These are phyloP conservation scores for Drosophila austrosaltans DNA, from an alignment of 2,888 invertebrate genomes.

Conservation along the genomic window DNA sequence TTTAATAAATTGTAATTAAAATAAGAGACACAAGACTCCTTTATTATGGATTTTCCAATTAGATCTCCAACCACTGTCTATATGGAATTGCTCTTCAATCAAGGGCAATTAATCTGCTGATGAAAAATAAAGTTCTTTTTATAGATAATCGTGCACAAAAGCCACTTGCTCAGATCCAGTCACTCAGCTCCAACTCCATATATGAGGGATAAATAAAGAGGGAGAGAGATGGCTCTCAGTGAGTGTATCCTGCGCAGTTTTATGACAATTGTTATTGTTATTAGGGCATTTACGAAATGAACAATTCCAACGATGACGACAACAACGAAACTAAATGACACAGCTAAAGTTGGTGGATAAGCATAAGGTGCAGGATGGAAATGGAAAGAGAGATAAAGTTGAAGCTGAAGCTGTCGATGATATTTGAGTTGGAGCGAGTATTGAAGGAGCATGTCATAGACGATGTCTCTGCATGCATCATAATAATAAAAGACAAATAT, in stretches of 20 bases:
- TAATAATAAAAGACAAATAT: slow-evolving; percentile 74
- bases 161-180: slow-evolving; percentile 34
- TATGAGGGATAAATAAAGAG: not conserved
- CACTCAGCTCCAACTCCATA: slow-evolving; percentile 8
- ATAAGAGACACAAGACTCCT: no score
- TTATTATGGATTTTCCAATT: slow-evolving; percentile 5
- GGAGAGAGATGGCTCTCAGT: slow-evolving; percentile 15
- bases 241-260: slow-evolving; percentile 72
- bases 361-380: slow-evolving; percentile 20
- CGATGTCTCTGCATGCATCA: slow-evolving; percentile 72
- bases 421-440: slow-evolving; percentile 38
- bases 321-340: slow-evolving; percentile 61
- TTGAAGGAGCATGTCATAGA: slow-evolving; percentile 73
- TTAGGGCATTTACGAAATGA: slow-evolving; percentile 80
- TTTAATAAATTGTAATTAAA: no score
- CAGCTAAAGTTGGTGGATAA: slow-evolving; percentile 40
- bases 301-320: slow-evolving; percentile 71
- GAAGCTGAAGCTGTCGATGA: slow-evolving; percentile 33
- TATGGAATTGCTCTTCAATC: slow-evolving; percentile 67
- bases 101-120: slow-evolving; percentile 79
- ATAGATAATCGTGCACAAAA: slow-evolving; percentile 77
- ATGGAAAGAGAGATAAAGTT: not conserved
- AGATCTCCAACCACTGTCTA: not conserved
- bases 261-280: slow-evolving; percentile 80
- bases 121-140: slow-evolving; percentile 72